Evolutionary conservation across 2,113 vertebrate species (phyloP).

Genomic region (Numenius arquata): DNA sequence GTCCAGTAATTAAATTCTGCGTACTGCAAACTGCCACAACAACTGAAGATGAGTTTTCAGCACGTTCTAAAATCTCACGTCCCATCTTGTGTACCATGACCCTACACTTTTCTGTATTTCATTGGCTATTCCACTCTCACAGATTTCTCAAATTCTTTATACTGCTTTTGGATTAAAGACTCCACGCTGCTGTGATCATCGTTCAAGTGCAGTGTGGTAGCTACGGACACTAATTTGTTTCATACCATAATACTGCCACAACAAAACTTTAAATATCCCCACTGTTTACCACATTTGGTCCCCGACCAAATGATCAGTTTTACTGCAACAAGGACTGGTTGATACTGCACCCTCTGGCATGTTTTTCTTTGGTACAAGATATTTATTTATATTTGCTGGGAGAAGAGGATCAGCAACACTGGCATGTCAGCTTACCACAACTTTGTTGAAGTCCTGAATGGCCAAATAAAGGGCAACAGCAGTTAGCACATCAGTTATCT

Average conservation of each 20-base stretch:
- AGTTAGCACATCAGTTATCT: constrained; percentile 91
- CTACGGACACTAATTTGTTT: background rate
- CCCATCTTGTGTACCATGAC: background rate
- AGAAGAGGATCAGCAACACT: background rate
- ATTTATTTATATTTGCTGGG: background rate
- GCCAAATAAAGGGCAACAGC: constrained; percentile 92
- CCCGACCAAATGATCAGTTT: background rate
- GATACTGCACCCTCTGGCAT: background rate
- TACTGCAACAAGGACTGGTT: background rate
- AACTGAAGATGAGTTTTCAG: background rate
- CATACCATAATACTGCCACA: background rate
- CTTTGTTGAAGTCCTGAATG: constrained; percentile 92
- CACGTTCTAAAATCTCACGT: background rate
- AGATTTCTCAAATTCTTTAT: background rate
- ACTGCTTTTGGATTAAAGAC: background rate
- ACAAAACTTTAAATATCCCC: background rate
- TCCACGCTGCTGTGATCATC: background rate
- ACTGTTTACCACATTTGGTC: background rate
- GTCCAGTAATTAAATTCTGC: background rate
- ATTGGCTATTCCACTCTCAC: background rate
- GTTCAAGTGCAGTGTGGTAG: background rate
- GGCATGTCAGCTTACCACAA: constrained; percentile 82
- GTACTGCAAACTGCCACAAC: background rate
- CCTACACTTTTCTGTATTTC: background rate
- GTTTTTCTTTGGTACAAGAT: background rate